Conservation (phyloP, 2,797 vertebrate genomes). For the Mallotus villosus region DNA sequence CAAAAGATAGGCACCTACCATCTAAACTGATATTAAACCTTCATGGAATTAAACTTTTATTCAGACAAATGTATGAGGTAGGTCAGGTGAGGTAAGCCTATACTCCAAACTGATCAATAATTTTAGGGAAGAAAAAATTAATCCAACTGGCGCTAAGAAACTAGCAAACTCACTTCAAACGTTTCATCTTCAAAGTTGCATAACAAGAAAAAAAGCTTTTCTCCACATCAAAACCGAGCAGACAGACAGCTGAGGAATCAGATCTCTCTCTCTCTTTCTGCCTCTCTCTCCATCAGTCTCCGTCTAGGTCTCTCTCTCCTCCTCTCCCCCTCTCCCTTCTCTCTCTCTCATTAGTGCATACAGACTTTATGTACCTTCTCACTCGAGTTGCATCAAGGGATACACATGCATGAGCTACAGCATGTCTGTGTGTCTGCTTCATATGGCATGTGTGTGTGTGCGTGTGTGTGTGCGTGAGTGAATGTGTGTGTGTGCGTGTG, state of each 20-base stretch:
- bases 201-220: slow-evolving; percentile 69
- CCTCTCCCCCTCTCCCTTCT: neutral
- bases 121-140: slow-evolving; percentile 38
- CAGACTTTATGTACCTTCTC: neutral
- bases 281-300: slow-evolving; percentile 5
- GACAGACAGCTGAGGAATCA: slow-evolving; percentile 62
- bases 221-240: slow-evolving; percentile 69
- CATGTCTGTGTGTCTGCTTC: slow-evolving; percentile 18
- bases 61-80: slow-evolving; percentile 55
- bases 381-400: slow-evolving; percentile 50
- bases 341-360: neutral
- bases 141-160: slow-evolving; percentile 69
- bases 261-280: slow-evolving; percentile 45
- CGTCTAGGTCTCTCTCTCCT: neutral
- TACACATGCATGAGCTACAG: slow-evolving; percentile 43
- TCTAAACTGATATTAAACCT: slow-evolving; percentile 59
- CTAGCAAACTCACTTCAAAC: slow-evolving; percentile 70
- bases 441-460: slow-evolving; percentile 23
- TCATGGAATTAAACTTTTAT: slow-evolving; percentile 46
- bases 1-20: neutral
- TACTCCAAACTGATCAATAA: slow-evolving; percentile 62
- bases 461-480: neutral
- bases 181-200: slow-evolving; percentile 72
- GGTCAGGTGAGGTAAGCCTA: slow-evolving; percentile 48
- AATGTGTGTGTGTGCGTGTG: neutral